Evolutionary conservation across 2,797 vertebrate species (phyloP).

Genomic region (Streptopelia turtur): DNA sequence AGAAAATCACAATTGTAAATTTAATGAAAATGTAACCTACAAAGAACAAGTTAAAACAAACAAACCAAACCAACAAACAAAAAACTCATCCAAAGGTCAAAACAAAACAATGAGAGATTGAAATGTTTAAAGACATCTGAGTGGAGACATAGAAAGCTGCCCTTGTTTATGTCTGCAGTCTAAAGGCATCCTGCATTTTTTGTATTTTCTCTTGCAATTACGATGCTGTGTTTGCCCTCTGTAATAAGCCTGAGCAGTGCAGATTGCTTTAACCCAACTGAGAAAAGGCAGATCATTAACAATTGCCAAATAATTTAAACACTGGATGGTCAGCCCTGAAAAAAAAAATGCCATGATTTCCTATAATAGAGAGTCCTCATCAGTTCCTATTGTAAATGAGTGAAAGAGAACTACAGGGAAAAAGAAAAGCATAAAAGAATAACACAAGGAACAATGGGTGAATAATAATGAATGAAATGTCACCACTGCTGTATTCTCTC

Average conservation of each 20-base stretch:
- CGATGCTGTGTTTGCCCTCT: neutral
- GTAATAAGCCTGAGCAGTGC: slow-evolving; percentile 1
- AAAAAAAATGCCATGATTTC: neutral
- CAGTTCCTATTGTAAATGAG: slow-evolving; percentile 5
- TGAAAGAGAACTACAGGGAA: neutral
- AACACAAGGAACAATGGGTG: neutral
- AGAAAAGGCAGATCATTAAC: slow-evolving; percentile 14
- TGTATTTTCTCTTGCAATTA: neutral
- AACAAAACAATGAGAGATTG: neutral
- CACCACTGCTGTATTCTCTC: neutral
- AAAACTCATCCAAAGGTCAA: neutral
- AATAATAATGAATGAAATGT: slow-evolving; percentile 42
- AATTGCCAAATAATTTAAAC: slow-evolving; percentile 53
- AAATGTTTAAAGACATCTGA: neutral
- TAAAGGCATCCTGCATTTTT: neutral
- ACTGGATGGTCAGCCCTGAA: neutral
- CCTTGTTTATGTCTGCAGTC: neutral
- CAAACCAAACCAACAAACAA: neutral
- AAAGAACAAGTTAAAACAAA: neutral
- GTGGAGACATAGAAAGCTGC: neutral
- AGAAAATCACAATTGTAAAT: neutral
- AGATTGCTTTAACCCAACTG: slow-evolving; percentile 37
- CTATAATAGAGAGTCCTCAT: slow-evolving; percentile 29
- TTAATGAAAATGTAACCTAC: neutral
- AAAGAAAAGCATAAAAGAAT: neutral